Conservation (phyloP, 2,113 vertebrate genomes). For the Menidia beryllina region DNA sequence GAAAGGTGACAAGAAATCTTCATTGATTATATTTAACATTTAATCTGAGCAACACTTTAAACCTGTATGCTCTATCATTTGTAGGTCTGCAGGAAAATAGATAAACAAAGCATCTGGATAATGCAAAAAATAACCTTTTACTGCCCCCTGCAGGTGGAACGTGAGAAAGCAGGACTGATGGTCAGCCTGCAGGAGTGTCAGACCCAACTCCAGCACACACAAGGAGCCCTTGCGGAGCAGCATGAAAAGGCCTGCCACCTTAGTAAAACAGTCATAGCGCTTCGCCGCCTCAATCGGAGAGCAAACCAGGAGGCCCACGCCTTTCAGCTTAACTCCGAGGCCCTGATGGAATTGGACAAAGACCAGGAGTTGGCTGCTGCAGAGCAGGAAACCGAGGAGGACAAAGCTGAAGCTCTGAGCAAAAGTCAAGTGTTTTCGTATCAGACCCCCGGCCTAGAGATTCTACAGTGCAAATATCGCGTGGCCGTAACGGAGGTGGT, state of each 20-base stretch:
- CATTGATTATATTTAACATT: too few relatives aligned
- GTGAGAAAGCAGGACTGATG: slow-evolving; percentile 71
- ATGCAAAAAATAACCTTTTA: neutral
- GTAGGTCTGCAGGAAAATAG: too few relatives aligned
- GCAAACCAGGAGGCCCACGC: slow-evolving; percentile 48
- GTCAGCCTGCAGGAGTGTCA: slow-evolving; percentile 92
- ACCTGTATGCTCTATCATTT: too few relatives aligned
- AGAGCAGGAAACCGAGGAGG: slow-evolving; percentile 72
- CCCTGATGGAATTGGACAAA: slow-evolving; percentile 33
- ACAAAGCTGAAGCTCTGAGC: slow-evolving; percentile 72
- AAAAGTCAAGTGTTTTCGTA: slow-evolving; percentile 66
- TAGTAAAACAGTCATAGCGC: slow-evolving; percentile 85
- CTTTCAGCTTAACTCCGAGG: slow-evolving; percentile 73
- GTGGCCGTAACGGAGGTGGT: slow-evolving; percentile 96
- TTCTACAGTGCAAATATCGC: slow-evolving; percentile 96
- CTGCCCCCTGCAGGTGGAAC: slow-evolving; percentile 48
- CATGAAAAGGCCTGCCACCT: slow-evolving; percentile 89
- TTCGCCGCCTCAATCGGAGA: slow-evolving; percentile 84
- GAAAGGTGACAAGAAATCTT: too few relatives aligned
- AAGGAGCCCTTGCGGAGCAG: slow-evolving; percentile 92
- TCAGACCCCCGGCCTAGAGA: slow-evolving; percentile 90
- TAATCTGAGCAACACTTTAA: too few relatives aligned
- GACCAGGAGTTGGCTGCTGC: slow-evolving; percentile 33
- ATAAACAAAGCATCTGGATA: too few relatives aligned
- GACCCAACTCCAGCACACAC: slow-evolving; percentile 92